phyloP scores from a whole-genome alignment of 2,797 vertebrate genomes.

The Typhlichthys subterraneus region DNA sequence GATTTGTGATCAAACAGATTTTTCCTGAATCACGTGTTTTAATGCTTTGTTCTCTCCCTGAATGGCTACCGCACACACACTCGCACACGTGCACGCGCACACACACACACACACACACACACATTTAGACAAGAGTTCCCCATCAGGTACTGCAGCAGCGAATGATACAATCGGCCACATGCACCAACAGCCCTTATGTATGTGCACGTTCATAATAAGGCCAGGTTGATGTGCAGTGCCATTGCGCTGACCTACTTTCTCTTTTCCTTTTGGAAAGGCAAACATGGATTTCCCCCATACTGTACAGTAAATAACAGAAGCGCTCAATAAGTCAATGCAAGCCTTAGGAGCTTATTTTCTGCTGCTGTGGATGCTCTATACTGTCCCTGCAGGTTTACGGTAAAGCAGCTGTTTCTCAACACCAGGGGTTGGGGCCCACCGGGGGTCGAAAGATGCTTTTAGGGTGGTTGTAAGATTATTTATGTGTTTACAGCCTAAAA shows the following conservation, averaged over 20 bases:
- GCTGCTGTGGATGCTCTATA: conserved; percentile 20
- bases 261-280: conserved; percentile 54
- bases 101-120: conserved; percentile 2
- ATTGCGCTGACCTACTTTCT: conserved; percentile 65
- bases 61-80: conserved; percentile 21
- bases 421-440: too few relatives aligned
- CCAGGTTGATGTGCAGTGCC: conserved; percentile 46
- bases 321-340: conserved; percentile 52
- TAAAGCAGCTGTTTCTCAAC: not conserved
- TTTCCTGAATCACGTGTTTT: conserved; percentile 46
- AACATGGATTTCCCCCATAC: conserved; percentile 56
- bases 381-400: conserved; percentile 18
- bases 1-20: conserved; percentile 61
- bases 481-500: too few relatives aligned
- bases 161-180: conserved; percentile 26
- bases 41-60: conserved; percentile 35
- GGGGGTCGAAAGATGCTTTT: too few relatives aligned
- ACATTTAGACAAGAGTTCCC: not conserved
- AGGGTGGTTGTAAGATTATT: too few relatives aligned
- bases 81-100: not conserved
- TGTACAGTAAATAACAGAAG: conserved; percentile 46
- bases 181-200: conserved; percentile 33
- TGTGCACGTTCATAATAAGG: conserved; percentile 56
- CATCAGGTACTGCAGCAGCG: conserved; percentile 12
- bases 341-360: conserved; percentile 11